These are phyloP conservation scores for Drosophila vallismaia DNA, from an alignment of 2,888 invertebrate species.

Conservation along the genomic window DNA sequence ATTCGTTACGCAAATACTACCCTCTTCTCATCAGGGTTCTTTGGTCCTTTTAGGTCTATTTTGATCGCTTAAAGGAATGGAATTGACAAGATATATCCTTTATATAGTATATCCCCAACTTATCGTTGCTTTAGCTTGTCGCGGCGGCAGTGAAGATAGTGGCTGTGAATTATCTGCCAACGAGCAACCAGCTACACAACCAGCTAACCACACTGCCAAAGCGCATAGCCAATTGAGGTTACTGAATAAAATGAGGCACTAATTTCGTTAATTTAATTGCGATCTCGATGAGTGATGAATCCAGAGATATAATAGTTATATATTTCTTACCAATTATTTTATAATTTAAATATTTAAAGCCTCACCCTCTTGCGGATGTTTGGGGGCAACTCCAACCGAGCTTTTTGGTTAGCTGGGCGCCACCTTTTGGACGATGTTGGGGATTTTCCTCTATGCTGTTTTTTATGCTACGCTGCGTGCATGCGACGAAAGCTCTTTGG, in stretches of 20 bases:
- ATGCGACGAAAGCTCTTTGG: slow-evolving; percentile 54
- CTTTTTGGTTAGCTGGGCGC: slow-evolving; percentile 22
- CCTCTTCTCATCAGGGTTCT: too few relatives aligned
- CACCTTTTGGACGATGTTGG: slow-evolving; percentile 62
- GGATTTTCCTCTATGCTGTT: slow-evolving; percentile 54
- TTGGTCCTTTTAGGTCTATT: too few relatives aligned
- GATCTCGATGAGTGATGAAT: slow-evolving; percentile 8
- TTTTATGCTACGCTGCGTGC: slow-evolving; percentile 68
- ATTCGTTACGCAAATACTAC: too few relatives aligned
- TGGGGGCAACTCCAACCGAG: slow-evolving; percentile 16
- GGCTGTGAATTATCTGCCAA: slow-evolving; percentile 89
- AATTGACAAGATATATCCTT: too few relatives aligned
- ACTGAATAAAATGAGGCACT: slow-evolving; percentile 17
- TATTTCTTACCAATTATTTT: slow-evolving; percentile 11
- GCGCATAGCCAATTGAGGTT: slow-evolving; percentile 85
- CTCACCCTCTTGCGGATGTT: slow-evolving; percentile 33
- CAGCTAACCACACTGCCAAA: slow-evolving; percentile 99
- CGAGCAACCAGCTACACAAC: slow-evolving; percentile 89
- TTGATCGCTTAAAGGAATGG: too few relatives aligned
- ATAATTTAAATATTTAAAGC: neutral
- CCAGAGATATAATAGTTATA: neutral
- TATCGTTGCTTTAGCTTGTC: slow-evolving; percentile 85
- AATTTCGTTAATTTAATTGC: slow-evolving; percentile 11
- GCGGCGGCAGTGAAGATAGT: slow-evolving; percentile 97
- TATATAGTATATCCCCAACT: too few relatives aligned